Conservation (phyloP, 2,113 vertebrate genomes). For the Sander lucioperca region DNA sequence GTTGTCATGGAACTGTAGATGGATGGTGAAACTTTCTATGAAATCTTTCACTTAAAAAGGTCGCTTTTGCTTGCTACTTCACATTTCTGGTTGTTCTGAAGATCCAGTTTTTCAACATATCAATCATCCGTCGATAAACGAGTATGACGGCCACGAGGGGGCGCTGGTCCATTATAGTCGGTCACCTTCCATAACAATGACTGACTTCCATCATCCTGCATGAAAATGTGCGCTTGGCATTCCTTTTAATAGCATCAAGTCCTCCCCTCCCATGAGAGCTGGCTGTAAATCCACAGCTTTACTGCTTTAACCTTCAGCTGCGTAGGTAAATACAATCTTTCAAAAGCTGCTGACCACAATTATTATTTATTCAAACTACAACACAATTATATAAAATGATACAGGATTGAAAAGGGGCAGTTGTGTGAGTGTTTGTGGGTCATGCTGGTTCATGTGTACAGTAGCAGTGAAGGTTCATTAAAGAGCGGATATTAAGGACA, state of each 20-base stretch:
- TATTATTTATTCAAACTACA: background rate
- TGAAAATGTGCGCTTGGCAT: background rate
- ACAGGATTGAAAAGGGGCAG: background rate
- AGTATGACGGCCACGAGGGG: background rate
- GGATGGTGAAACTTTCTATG: too few relatives aligned
- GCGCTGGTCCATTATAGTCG: background rate
- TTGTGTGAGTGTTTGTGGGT: conserved; percentile 25
- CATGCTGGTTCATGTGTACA: conserved; percentile 31
- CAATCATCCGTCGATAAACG: background rate
- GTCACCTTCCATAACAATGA: background rate
- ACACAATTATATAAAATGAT: conserved; percentile 13
- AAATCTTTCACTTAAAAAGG: background rate
- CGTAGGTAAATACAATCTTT: background rate
- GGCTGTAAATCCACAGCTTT: conserved; percentile 11
- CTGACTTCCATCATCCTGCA: background rate
- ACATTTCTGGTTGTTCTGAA: background rate
- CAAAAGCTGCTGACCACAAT: background rate
- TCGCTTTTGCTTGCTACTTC: background rate
- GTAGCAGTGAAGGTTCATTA: background rate
- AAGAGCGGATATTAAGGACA: conserved; percentile 20
- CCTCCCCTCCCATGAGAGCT: background rate
- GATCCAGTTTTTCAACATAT: too few relatives aligned
- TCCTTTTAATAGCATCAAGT: background rate
- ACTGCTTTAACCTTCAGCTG: background rate
- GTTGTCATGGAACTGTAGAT: background rate